These are phyloP conservation scores for Diprion similis DNA, from an alignment of 1,140 invertebrate genomes.

Conservation along the genomic window DNA sequence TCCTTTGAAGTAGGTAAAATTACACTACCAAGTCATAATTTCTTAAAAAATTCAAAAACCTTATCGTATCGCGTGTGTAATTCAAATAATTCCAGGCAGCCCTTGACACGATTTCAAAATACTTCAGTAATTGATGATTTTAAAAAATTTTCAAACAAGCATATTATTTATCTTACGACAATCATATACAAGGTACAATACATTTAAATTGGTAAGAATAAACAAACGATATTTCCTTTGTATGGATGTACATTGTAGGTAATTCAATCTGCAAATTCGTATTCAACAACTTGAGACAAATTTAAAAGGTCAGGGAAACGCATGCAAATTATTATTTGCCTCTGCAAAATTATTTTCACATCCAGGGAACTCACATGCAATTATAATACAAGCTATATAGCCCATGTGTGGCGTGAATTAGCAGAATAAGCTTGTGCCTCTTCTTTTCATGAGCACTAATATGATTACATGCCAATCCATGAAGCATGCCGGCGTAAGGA, in stretches of 20 bases:
- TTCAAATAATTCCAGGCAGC: slow-evolving; percentile 11
- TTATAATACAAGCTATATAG: neutral
- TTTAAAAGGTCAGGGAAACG: neutral
- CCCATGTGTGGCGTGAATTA: neutral
- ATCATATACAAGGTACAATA: neutral
- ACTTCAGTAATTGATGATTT: neutral
- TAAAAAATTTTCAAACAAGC: neutral
- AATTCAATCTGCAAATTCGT: neutral
- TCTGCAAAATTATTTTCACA: neutral
- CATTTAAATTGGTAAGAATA: neutral
- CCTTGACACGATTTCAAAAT: neutral
- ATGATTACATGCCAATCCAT: neutral
- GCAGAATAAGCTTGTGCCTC: neutral
- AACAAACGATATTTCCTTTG: neutral
- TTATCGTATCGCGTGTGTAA: neutral
- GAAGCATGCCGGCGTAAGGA: neutral
- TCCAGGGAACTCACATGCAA: neutral
- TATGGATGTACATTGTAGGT: neutral
- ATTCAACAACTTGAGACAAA: neutral
- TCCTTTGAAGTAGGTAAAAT: slow-evolving; percentile 8
- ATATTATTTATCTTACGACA: neutral
- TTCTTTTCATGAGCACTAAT: neutral
- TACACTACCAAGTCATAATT: slow-evolving; percentile 2
- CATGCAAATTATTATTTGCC: neutral
- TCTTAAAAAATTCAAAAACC: slow-evolving; percentile 10